Evolutionary conservation across 2,797 vertebrate genomes (phyloP), one percentile per base, ranked within the genome.

Genomic region (Karalla daura): DNA sequence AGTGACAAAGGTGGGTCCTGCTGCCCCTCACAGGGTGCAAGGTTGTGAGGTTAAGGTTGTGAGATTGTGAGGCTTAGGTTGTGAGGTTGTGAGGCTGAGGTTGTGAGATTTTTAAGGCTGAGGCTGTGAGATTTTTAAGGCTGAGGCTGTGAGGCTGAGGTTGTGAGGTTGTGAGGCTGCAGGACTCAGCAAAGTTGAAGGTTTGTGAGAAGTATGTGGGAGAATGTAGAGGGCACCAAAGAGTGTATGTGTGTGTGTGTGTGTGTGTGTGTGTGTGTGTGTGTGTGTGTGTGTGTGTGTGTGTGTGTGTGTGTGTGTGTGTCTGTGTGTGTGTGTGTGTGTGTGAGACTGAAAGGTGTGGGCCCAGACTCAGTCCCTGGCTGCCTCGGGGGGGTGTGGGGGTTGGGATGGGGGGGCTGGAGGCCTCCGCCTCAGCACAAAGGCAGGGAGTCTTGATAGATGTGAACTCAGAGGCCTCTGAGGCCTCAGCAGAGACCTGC

Each of bases 381-480:
- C n/a, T n/a, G n/a, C n/a, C n/a, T n/a, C n/a, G n/a, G n/a, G n/a
- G n/a, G n/a, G n/a, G n/a, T 88, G 90, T 92, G 93, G 93, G 93
- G 94, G 91, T 92, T 88, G 88, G 91, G 91, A 90, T 87, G 90
- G 85, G 87, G 90, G 90, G 83, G 78, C 90, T 93, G 62, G 68
- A 92, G 86, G 68, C 76, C 87, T 89, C 89, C 88, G 69, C 86
- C 77, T 63, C 68, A 51, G 89, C 91, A 94, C 94, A 95, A 95
- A 94, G 88, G 92, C 88, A 17, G 63, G 71, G 81, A 89, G 86
- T 87, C 80, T 92, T 94, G 93, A 95, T 94, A 94, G 93, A 95
- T 93, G 94, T 94, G 93, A 95, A 95, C 94, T 93, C 92, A 88
- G 90, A 62, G 83, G 91, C 94, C 95, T 95, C 95, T 95, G 94